These are phyloP conservation scores for Vanessa cardui DNA, from an alignment of 2,888 invertebrate genomes.

Conservation along the genomic window DNA sequence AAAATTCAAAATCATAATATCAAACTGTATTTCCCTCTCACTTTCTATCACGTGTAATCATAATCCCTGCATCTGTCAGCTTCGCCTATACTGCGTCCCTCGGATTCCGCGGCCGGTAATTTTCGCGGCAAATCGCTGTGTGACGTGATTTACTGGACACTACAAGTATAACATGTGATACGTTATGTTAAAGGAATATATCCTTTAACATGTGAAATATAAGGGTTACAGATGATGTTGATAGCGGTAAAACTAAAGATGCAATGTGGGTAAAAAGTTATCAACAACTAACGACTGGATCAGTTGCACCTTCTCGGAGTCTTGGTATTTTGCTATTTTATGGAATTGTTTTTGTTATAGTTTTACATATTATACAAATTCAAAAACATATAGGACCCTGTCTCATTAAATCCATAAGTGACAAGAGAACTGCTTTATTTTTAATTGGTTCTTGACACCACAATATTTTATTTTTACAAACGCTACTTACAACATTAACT, in stretches of 20 bases:
- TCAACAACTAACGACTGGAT: slow-evolving; percentile 20
- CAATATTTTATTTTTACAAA: no score
- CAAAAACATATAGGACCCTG: no score
- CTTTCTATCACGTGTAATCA: not conserved
- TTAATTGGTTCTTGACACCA: no score
- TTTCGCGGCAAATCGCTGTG: slow-evolving; percentile 49
- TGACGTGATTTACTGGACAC: slow-evolving; percentile 50
- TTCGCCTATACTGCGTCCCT: slow-evolving; percentile 17
- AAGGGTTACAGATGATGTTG: slow-evolving; percentile 10
- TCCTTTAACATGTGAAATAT: not conserved
- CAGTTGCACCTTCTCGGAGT: slow-evolving; percentile 24
- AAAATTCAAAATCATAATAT: no score
- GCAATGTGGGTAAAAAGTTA: slow-evolving; percentile 14
- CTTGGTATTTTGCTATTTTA: slow-evolving; percentile 1
- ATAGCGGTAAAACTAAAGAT: slow-evolving; percentile 11
- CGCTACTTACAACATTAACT: no score
- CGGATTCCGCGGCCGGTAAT: slow-evolving; percentile 46
- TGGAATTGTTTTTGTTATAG: no score
- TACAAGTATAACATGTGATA: slow-evolving; percentile 35
- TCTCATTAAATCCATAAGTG: no score
- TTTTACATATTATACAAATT: no score
- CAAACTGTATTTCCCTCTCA: no score
- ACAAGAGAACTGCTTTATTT: no score
- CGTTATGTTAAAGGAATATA: slow-evolving; percentile 20
- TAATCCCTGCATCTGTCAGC: slow-evolving; percentile 10